Conservation (phyloP, 1,140 invertebrate genomes). For the Diorhabda carinulata region DNA sequence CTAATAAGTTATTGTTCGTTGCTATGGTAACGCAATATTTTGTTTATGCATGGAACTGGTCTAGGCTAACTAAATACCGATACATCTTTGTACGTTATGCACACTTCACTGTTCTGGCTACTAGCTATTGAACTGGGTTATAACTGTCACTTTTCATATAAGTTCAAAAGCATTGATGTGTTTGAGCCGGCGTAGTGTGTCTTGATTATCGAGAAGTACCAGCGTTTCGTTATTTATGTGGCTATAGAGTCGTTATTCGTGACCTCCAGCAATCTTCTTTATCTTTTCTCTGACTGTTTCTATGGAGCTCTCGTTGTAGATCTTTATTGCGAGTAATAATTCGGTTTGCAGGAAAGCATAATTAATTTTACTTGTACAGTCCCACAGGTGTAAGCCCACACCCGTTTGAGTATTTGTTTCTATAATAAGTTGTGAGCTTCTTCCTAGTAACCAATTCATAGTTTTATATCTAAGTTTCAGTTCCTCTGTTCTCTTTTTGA, state of each 20-base stretch:
- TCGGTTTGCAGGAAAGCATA: neutral
- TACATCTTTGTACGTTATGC: too few species aligned
- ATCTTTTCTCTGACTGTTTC: neutral
- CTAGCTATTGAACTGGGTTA: too few species aligned
- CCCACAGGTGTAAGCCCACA: neutral
- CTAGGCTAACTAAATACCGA: too few species aligned
- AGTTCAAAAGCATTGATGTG: neutral
- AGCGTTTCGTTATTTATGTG: neutral
- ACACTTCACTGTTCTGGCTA: too few species aligned
- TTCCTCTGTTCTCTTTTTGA: neutral
- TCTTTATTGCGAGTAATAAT: neutral
- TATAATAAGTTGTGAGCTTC: neutral
- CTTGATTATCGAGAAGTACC: too few species aligned
- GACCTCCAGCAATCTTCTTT: neutral
- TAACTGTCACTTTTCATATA: neutral
- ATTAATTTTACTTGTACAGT: neutral
- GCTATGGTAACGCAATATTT: too few species aligned
- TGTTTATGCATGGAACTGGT: too few species aligned
- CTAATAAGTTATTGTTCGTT: too few species aligned
- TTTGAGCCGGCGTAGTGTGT: too few species aligned
- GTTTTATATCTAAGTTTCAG: neutral
- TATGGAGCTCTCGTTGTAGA: neutral
- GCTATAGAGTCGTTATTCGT: neutral
- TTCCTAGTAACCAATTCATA: neutral
- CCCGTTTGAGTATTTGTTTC: neutral